Conservation (phyloP, 2,888 invertebrate genomes). For the Orchesellides sinensis region DNA sequence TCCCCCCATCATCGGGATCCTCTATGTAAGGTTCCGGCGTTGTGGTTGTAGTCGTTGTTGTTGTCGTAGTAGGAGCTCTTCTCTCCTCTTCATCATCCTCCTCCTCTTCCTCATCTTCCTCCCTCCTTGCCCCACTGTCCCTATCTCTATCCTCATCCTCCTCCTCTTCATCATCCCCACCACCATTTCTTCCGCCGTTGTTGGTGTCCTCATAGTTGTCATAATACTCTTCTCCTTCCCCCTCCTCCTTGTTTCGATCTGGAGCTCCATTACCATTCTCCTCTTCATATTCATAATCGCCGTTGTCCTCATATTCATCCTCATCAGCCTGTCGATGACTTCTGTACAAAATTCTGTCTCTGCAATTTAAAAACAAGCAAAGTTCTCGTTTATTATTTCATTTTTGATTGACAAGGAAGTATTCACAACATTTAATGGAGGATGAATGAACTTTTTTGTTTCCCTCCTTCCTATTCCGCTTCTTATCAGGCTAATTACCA, state of each 20-base stretch:
- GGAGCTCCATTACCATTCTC: slow-evolving; percentile 35
- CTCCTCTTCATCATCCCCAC: not conserved
- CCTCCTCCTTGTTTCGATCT: slow-evolving; percentile 25
- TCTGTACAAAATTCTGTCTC: slow-evolving; percentile 63
- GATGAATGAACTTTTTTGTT: slow-evolving; percentile 2
- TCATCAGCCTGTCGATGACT: slow-evolving; percentile 70
- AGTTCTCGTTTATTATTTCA: not conserved
- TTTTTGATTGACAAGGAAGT: not conserved
- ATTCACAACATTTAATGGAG: not conserved
- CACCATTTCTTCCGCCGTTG: slow-evolving; percentile 1
- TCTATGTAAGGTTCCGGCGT: slow-evolving; percentile 39
- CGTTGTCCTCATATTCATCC: slow-evolving; percentile 72
- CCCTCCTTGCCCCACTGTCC: not conserved
- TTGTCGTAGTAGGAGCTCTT: slow-evolving; percentile 10
- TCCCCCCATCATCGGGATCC: slow-evolving; percentile 46
- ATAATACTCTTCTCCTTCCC: slow-evolving; percentile 42
- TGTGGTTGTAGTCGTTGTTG: slow-evolving; percentile 59
- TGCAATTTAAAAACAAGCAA: not conserved
- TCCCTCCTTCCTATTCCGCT: not conserved
- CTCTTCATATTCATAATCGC: slow-evolving; percentile 72
- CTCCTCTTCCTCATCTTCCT: slow-evolving; percentile 9
- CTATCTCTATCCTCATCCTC: slow-evolving; percentile 15
- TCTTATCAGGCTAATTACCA: not conserved
- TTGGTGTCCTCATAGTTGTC: slow-evolving; percentile 23
- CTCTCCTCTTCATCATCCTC: slow-evolving; percentile 46